Percentiles rank a stretch among this genome's conserved stretches.
Evolutionary conservation across 2,888 invertebrate genomes (phyloP).

Genomic region (Ramazzottius varieornatus): DNA sequence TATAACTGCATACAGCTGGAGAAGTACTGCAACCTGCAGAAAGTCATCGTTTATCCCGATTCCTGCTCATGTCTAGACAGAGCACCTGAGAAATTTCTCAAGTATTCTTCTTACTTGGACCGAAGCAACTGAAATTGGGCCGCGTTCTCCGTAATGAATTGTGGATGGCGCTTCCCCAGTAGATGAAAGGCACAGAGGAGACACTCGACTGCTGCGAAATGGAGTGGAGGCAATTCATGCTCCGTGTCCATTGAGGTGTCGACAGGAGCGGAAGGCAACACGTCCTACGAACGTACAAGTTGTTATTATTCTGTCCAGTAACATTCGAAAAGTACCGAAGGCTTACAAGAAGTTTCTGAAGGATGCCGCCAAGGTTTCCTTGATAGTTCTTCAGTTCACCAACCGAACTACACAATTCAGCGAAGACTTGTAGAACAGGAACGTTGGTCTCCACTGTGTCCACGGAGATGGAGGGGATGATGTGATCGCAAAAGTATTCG

Average conservation of each 20-base stretch:
- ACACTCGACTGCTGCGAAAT: not conserved
- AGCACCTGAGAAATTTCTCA: too few relatives aligned
- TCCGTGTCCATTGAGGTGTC: not conserved
- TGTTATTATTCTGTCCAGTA: not conserved
- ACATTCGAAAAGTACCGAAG: not conserved
- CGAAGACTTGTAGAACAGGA: not conserved
- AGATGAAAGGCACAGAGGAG: not conserved
- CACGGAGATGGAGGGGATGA: not conserved
- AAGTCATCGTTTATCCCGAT: too few relatives aligned
- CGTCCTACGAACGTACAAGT: not conserved
- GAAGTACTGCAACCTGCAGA: not conserved
- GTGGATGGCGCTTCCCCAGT: slow-evolving; percentile 1
- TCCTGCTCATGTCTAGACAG: too few relatives aligned
- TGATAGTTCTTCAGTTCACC: not conserved
- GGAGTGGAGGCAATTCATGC: not conserved
- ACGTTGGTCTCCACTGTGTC: not conserved
- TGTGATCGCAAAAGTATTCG: not conserved
- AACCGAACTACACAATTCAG: not conserved
- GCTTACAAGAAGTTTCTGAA: not conserved
- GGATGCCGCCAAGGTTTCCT: not conserved
- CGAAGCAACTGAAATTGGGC: too few relatives aligned
- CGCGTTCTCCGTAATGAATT: not conserved
- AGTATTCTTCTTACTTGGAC: too few relatives aligned
- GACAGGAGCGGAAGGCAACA: not conserved
- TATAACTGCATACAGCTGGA: not conserved